Evolutionary conservation across 2,113 vertebrate species (phyloP), one percentile per base, ranked within the genome.

Genomic region (Patagioenas fasciata): DNA sequence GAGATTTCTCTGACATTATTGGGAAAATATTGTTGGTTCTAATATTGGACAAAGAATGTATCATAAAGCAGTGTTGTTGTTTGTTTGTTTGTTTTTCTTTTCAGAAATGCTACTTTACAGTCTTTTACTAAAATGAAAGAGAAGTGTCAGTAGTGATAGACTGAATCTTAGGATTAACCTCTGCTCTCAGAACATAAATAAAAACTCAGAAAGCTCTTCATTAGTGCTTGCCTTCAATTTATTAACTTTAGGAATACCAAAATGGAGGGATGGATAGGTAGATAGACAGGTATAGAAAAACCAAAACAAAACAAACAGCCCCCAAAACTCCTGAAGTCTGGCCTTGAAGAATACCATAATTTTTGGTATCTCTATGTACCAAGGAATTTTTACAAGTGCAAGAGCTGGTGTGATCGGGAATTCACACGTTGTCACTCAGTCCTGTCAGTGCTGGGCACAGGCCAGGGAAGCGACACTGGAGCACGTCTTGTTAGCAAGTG

Each of bases 381-480:
- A 82, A 65, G 25, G n/a, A 74, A 65, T 16, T 44, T 18, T 60
- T 81, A 56, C 9, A 36, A 47, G 15, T 2, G 2, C 32, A 79
- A 54, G 44, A 91, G 32, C 36, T 75, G 42, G 26, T 57, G 54
- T n/a, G 28, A 40, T 51, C 18, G 19, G 51, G 47, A 34, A 56
- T 75, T 87, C 26, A 18, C 13, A 8, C 0, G 0, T 25, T 67
- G n/a, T 44, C 1, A 0, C 25, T 89, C 31, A 71, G 31, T 70
- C 31, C 42, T 66, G 9, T 50, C 0, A 0, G 16, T 86, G n/a
- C 48, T 61, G 34, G 20, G 16, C 15, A 3, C 14, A 47, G 44
- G 16, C 32, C 31, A 36, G 23, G 31, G 24, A 42, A 20, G 28
- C 0, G 0, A 28, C 42, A 6, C 19, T 82, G 50, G 31, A 53